phyloP scores from a whole-genome alignment of 2,888 invertebrate species.

The Acleris cristana region DNA sequence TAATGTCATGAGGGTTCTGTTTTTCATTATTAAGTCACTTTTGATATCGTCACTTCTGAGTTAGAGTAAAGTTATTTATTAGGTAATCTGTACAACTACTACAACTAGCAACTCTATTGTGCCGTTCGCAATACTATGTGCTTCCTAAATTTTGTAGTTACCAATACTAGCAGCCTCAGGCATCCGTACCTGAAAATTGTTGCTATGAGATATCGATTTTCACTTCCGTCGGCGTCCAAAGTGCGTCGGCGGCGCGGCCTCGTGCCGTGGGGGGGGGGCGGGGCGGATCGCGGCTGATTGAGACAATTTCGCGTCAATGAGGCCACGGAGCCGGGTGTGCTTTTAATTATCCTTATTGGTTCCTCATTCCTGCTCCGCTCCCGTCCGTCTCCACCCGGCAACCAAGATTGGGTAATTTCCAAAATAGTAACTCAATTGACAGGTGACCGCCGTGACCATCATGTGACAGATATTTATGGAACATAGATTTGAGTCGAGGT shows the following conservation, averaged over 20 bases:
- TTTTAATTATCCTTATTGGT: conserved; percentile 77
- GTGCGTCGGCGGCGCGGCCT: conserved; percentile 1
- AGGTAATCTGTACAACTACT: too few species aligned
- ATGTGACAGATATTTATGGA: conserved; percentile 25
- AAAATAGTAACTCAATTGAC: conserved; percentile 11
- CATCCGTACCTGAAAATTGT: not conserved
- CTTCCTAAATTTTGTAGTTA: too few species aligned
- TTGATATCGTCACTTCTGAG: too few species aligned
- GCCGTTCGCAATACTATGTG: too few species aligned
- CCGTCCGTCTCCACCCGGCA: conserved; percentile 13
- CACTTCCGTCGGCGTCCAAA: conserved; percentile 14
- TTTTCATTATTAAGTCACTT: too few species aligned
- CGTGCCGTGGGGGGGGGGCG: conserved; percentile 2
- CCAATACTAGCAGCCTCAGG: too few species aligned
- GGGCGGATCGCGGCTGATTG: conserved; percentile 61
- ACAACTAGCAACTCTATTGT: too few species aligned
- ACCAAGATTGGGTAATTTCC: not conserved
- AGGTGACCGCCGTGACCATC: not conserved
- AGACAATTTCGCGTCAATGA: conserved; percentile 80
- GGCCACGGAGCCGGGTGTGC: conserved; percentile 51
- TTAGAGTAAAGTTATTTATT: too few species aligned
- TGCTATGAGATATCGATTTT: conserved; percentile 22
- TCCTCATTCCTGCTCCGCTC: conserved; percentile 62
- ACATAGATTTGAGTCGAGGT: conserved; percentile 22
- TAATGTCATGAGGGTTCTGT: too few species aligned